Conservation (phyloP, 2,113 vertebrate species). For the Ptychochromis oligacanthus region DNA sequence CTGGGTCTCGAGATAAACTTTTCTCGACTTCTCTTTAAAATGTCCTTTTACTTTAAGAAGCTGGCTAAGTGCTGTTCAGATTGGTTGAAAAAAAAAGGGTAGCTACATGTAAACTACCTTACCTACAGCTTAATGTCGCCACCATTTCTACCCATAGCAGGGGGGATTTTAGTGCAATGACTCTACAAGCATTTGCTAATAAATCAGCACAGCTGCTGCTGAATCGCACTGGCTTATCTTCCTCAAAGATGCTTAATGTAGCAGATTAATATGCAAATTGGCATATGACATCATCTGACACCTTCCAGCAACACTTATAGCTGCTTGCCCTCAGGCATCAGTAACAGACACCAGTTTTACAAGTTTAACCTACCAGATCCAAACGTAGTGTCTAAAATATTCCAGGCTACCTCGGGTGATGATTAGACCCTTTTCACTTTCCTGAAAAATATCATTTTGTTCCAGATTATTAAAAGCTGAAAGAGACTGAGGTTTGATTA, state of each 20-base stretch:
- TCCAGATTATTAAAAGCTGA: neutral
- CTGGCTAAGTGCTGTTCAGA: neutral
- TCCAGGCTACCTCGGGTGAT: neutral
- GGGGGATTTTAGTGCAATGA: neutral
- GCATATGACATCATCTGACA: constrained; percentile 37
- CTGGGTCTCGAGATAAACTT: no score
- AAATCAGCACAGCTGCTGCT: constrained; percentile 19
- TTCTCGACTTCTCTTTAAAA: no score
- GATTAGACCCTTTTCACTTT: neutral
- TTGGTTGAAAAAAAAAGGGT: neutral
- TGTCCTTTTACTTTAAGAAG: neutral
- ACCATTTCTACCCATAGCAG: neutral
- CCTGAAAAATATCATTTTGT: neutral
- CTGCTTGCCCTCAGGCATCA: neutral
- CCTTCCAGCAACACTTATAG: neutral
- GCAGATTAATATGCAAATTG: constrained; percentile 33
- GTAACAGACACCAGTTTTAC: neutral
- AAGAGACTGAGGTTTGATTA: neutral
- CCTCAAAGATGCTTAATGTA: constrained; percentile 12
- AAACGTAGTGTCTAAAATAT: neutral
- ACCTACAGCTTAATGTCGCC: neutral
- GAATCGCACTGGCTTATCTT: neutral
- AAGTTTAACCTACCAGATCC: neutral
- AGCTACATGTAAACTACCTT: constrained; percentile 3
- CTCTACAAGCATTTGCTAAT: constrained; percentile 11